Evolutionary conservation across 2,888 invertebrate species (phyloP).

Genomic region (Standfussiana lucernea): DNA sequence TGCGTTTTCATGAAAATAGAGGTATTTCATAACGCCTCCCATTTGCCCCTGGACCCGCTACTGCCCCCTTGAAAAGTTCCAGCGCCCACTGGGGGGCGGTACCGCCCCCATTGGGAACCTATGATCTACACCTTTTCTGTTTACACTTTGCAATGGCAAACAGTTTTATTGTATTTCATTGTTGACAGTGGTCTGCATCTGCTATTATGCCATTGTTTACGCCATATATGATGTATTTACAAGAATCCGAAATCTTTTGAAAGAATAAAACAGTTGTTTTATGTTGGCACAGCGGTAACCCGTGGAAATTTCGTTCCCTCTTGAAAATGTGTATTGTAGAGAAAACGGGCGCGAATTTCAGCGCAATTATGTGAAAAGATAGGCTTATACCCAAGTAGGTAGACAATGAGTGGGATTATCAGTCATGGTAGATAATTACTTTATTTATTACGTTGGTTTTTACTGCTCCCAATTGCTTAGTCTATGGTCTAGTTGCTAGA

Average conservation of each 20-base stretch:
- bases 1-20: too few relatives aligned
- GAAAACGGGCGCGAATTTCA: background rate
- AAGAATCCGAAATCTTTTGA: background rate
- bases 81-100: too few relatives aligned
- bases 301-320: too few relatives aligned
- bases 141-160: too few relatives aligned
- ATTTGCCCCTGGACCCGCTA: too few relatives aligned
- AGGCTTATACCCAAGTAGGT: background rate
- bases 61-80: too few relatives aligned
- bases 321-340: background rate
- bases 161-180: background rate
- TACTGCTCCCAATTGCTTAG: background rate
- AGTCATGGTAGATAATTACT: background rate
- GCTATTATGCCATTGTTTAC: conserved; percentile 19
- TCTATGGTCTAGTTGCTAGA: conserved; percentile 3
- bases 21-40: too few relatives aligned
- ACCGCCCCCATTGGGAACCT: too few relatives aligned
- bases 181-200: conserved; percentile 29
- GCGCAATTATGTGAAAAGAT: background rate
- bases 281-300: background rate
- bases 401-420: background rate
- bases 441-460: conserved; percentile 1
- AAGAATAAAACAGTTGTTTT: background rate
- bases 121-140: too few relatives aligned
- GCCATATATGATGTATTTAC: background rate